phyloP scores from a whole-genome alignment of 2,113 vertebrate genomes.

The Corynorhinus townsendii region DNA sequence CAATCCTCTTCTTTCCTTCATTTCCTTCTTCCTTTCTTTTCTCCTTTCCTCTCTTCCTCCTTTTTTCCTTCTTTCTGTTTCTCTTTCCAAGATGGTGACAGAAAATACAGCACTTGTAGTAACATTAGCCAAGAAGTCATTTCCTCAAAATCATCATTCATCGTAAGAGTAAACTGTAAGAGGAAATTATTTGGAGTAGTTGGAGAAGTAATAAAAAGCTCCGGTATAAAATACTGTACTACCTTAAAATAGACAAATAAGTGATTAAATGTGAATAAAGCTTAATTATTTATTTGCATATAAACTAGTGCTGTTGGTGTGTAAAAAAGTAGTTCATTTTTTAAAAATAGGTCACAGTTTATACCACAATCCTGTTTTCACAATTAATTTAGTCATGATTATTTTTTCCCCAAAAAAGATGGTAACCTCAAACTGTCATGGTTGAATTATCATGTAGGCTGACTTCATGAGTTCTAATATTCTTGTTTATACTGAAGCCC shows the following conservation, averaged over 20 bases:
- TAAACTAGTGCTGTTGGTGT: not conserved
- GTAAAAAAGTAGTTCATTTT: not conserved
- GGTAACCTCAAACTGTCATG: not conserved
- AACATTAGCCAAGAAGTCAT: not conserved
- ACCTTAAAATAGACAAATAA: slow-evolving; percentile 37
- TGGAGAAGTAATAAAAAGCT: slow-evolving; percentile 5
- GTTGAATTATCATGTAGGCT: not conserved
- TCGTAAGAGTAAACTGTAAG: not conserved
- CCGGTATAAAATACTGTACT: not conserved
- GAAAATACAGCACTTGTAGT: not conserved
- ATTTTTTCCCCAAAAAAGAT: not conserved
- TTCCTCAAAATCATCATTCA: not conserved
- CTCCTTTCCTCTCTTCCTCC: rapidly evolving
- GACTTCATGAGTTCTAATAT: not conserved
- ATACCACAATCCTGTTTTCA: not conserved
- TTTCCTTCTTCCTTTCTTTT: too few species aligned
- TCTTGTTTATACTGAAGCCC: not conserved
- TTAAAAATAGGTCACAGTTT: not conserved
- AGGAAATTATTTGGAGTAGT: not conserved
- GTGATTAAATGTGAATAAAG: not conserved
- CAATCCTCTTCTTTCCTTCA: rapidly evolving
- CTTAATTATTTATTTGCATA: not conserved
- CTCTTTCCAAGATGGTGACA: not conserved
- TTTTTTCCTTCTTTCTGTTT: not conserved
- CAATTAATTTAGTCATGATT: not conserved